These are phyloP conservation scores for Apistogramma diplotaenia DNA, from an alignment of 2,113 vertebrate species.

Conservation along the genomic window DNA sequence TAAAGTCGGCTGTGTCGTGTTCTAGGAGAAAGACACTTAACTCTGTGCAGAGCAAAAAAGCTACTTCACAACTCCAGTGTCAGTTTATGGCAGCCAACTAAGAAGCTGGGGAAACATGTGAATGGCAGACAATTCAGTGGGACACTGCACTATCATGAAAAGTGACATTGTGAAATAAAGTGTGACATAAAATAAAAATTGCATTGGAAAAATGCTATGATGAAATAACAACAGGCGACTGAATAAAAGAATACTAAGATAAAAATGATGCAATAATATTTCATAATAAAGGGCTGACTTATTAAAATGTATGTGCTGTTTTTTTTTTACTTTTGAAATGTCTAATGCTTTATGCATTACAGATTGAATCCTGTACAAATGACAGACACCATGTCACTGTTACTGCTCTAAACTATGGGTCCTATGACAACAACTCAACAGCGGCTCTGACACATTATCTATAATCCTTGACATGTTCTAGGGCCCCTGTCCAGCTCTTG, in stretches of 20 bases:
- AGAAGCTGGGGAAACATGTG: background rate
- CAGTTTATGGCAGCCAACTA: background rate
- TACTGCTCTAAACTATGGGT: slow-evolving; percentile 3
- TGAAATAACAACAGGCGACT: background rate
- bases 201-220: background rate
- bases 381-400: background rate
- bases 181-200: background rate
- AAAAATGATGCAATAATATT: background rate
- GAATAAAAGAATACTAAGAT: background rate
- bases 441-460: slow-evolving; percentile 39
- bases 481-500: slow-evolving; percentile 15
- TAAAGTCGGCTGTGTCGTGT: background rate
- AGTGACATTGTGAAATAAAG: background rate
- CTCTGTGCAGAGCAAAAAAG: background rate
- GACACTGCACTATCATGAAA: background rate
- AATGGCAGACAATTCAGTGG: background rate
- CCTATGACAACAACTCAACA: slow-evolving; percentile 29
- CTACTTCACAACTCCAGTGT: background rate
- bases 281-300: background rate
- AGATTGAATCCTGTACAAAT: background rate
- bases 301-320: background rate
- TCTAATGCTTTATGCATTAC: background rate
- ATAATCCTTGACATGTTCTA: slow-evolving; percentile 39
- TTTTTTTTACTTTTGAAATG: background rate
- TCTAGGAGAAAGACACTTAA: background rate